Conservation (phyloP, 2,888 invertebrate genomes). For the Furcula furcula region DNA sequence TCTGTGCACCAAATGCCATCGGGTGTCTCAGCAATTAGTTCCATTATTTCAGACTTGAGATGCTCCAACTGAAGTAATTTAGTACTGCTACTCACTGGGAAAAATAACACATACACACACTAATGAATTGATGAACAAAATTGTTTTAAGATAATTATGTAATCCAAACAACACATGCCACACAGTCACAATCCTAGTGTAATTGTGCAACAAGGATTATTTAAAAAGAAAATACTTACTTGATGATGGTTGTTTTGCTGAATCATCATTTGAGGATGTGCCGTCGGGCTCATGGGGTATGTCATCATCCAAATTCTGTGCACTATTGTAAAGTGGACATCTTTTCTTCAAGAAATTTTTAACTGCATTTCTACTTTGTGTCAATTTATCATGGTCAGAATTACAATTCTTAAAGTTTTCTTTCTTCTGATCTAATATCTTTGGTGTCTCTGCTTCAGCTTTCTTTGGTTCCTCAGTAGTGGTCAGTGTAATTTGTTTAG, state of each 20-base stretch:
- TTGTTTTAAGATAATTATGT: too few species aligned
- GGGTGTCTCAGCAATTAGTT: constrained; percentile 51
- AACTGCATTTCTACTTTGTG: constrained; percentile 25
- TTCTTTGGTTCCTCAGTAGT: constrained; percentile 3
- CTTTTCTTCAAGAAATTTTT: constrained; percentile 49
- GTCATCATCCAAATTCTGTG: constrained; percentile 22
- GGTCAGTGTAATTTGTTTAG: not conserved
- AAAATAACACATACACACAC: not conserved
- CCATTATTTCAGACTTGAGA: constrained; percentile 44
- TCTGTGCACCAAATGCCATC: constrained; percentile 74
- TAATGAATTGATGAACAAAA: too few species aligned
- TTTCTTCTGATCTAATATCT: constrained; percentile 2
- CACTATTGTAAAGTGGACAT: constrained; percentile 32
- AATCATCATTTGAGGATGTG: constrained; percentile 31
- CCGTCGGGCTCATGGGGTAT: constrained; percentile 12
- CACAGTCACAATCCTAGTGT: too few species aligned
- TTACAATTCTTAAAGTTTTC: not conserved
- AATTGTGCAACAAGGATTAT: too few species aligned
- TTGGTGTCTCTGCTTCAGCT: not conserved
- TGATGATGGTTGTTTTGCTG: constrained; percentile 47
- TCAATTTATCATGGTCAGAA: not conserved
- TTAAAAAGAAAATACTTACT: constrained; percentile 58
- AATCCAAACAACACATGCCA: too few species aligned
- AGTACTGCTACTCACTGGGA: constrained; percentile 38
- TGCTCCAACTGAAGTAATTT: constrained; percentile 41